Conservation (phyloP, 2,888 invertebrate species). For the Thera britannica region DNA sequence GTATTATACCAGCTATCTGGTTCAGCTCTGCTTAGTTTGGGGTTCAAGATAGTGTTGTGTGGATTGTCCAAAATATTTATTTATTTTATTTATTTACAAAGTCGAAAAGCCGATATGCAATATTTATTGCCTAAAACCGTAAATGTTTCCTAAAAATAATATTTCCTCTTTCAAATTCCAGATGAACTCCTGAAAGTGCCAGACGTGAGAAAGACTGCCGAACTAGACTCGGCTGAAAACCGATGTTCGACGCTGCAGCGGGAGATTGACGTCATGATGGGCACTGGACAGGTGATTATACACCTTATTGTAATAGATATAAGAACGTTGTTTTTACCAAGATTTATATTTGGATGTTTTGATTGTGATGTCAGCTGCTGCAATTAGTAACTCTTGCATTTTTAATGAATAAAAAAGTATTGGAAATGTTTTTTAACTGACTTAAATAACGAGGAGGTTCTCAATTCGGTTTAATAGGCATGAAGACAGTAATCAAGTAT, state of each 20-base stretch:
- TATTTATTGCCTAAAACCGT: too few species aligned
- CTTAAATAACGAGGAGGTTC: too few species aligned
- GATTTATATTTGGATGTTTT: neutral
- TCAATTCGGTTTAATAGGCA: too few species aligned
- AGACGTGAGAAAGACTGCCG: conserved; percentile 75
- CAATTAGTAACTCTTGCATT: neutral
- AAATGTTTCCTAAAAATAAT: too few species aligned
- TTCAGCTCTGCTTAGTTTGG: too few species aligned
- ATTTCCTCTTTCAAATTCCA: conserved; percentile 44
- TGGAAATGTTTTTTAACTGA: too few species aligned
- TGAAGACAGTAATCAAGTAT: too few species aligned
- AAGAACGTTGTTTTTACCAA: neutral
- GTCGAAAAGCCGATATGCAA: too few species aligned
- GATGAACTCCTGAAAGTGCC: conserved; percentile 77
- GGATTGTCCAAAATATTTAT: too few species aligned
- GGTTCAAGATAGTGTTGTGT: too few species aligned
- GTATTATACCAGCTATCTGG: too few species aligned
- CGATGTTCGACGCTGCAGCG: conserved; percentile 72
- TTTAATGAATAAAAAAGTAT: neutral
- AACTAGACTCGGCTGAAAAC: conserved; percentile 74
- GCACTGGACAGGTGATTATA: conserved; percentile 64
- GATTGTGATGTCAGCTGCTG: neutral
- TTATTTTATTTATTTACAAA: too few species aligned
- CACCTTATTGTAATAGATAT: conserved; percentile 1
- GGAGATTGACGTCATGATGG: conserved; percentile 73